phyloP scores from a whole-genome alignment of 2,113 vertebrate species.

The Peromyscus polionotus region DNA sequence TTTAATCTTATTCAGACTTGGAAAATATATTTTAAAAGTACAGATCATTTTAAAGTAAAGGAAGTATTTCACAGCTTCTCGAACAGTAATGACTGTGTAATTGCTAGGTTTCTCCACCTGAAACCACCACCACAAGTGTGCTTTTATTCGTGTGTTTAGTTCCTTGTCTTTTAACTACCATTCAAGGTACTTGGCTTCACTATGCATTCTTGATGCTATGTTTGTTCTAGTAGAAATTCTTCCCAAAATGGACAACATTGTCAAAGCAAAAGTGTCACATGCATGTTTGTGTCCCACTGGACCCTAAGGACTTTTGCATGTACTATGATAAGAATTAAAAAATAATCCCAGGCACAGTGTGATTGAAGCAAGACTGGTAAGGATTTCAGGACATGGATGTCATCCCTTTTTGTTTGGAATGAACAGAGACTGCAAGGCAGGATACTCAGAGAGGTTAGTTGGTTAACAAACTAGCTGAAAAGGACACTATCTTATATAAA shows the following conservation, averaged over 20 bases:
- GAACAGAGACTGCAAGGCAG: background rate
- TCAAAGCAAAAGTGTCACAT: background rate
- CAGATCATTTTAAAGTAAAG: slow-evolving; percentile 21
- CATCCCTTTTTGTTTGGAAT: background rate
- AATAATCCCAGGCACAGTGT: background rate
- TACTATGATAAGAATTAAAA: background rate
- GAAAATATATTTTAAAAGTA: slow-evolving; percentile 51
- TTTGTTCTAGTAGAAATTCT: slow-evolving; percentile 48
- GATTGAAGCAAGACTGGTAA: background rate
- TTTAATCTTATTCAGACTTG: background rate
- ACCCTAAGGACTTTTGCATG: background rate
- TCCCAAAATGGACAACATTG: slow-evolving; percentile 8
- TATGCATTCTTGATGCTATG: background rate
- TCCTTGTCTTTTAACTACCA: background rate
- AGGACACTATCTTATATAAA: slow-evolving; percentile 6
- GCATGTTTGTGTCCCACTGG: background rate
- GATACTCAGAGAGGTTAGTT: background rate
- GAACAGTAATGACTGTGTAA: slow-evolving; percentile 4
- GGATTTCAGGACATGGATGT: fast-evolving
- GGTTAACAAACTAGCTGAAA: background rate
- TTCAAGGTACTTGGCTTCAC: slow-evolving; percentile 11
- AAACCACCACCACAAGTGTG: background rate
- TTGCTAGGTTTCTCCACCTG: background rate
- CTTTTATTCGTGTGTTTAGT: background rate
- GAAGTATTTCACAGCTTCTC: background rate